Evolutionary conservation across 2,113 vertebrate species (phyloP), one percentile per base, ranked within the genome.

Genomic region (Dolichotis patagonum): DNA sequence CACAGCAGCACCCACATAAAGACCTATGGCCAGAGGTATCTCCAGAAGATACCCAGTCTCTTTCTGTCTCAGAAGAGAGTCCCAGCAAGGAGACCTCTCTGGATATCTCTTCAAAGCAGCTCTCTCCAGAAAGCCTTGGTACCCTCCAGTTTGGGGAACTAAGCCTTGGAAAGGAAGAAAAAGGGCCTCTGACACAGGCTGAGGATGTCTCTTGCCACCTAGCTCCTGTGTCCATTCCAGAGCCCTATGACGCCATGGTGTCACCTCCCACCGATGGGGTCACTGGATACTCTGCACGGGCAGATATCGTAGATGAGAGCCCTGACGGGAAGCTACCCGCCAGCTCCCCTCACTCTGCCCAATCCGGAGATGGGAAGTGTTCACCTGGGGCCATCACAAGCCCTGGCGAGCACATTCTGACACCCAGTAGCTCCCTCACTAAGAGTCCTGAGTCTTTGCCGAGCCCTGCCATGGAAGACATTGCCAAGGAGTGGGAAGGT

Each of bases 31-130:
- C 96, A 90, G 97, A 97, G 80, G 92, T 97, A 87, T 98, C 98
- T 71, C 98, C 98, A 91, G 98, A 98, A 97, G 98, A 98, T 2
- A 98, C 85, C 9, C 98, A 93, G 91, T 98, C 97, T 2, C 97
- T 98, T 94, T 98, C 98, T 97, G 94, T 98, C 58, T 98, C 98
- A 41, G 98, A 98, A 90, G 97, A 97, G 41, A 98, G 98, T 95
- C 97, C 98, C 73, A 98, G 96, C 86, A 98, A 98, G 80, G 98
- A 98, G 94, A 97, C 97, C 9, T 97, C 98, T 85, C 97, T 98
- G 83, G 98, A 98, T 84, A 71, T 98, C 96, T 98, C 97, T 96
- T 97, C 97, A 81, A 98, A 98, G 96, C 97, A 98, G 89, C 94
- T 97, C 65, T 98, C 98, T 91, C 97, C 98, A 96, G 98, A 98